These are phyloP conservation scores for Siniperca undulata DNA, from an alignment of 2,797 vertebrate genomes.

Conservation along the genomic window DNA sequence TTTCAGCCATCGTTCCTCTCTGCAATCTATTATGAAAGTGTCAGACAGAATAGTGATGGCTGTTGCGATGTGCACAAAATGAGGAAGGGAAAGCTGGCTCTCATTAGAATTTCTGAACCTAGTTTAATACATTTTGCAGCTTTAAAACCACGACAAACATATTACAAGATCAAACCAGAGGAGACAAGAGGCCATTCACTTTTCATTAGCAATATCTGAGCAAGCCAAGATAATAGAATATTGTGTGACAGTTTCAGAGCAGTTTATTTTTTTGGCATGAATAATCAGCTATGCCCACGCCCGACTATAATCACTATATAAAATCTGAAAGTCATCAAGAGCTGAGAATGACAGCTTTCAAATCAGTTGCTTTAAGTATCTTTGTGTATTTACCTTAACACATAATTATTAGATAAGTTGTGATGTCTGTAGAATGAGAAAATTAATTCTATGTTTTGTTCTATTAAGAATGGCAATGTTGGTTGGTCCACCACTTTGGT, in stretches of 20 bases:
- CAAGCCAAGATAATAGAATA: slow-evolving; percentile 15
- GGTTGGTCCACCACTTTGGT: background rate
- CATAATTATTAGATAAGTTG: background rate
- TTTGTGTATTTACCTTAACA: background rate
- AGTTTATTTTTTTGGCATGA: slow-evolving; percentile 22
- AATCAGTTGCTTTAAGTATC: background rate
- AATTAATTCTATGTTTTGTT: background rate
- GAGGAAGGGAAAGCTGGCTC: slow-evolving; percentile 15
- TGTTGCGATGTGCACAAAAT: slow-evolving; percentile 47
- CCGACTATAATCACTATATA: slow-evolving; percentile 15
- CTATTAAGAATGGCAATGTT: background rate
- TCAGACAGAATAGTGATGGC: slow-evolving; percentile 55
- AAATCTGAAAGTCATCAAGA: slow-evolving; percentile 17
- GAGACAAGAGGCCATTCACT: slow-evolving; percentile 16
- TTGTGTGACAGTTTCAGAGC: slow-evolving; percentile 33
- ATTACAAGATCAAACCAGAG: slow-evolving; percentile 11
- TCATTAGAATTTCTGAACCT: slow-evolving; percentile 14
- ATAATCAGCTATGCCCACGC: slow-evolving; percentile 10
- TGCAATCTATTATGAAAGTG: slow-evolving; percentile 57
- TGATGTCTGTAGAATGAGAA: background rate
- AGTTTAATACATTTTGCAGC: slow-evolving; percentile 11
- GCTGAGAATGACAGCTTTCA: background rate
- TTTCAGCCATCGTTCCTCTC: slow-evolving; percentile 45
- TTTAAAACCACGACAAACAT: slow-evolving; percentile 23
- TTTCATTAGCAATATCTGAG: slow-evolving; percentile 43